Evolutionary conservation across 2,888 invertebrate species (phyloP), one percentile per base, ranked within the genome.

Genomic region (Oscheius sp.): DNA sequence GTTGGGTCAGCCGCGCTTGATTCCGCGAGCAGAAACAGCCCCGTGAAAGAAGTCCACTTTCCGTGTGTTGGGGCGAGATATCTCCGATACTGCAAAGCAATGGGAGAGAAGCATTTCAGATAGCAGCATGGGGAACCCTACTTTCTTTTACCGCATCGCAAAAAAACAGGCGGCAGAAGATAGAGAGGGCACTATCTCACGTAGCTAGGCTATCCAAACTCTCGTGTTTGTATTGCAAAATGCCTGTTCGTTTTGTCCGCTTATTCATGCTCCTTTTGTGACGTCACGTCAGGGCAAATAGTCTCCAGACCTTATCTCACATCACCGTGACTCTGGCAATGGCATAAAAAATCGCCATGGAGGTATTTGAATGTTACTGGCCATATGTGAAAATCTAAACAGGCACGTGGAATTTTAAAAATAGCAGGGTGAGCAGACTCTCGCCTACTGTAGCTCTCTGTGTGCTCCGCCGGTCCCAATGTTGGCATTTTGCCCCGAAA

Each of bases 201-300:
- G 49, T 35, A 49, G 66, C 66, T 27, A 27, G n/a, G 25, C 66
- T 52, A 66, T 66, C 66, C 52, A 69, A 69, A 53, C 35, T 56
- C 59, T 53, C 25, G 35, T 70, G 70, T 70, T 70, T 70, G 70
- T 70, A 70, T 70, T 70, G 70, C 70, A 70, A 70, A 70, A 70
- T 70, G 70, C 59, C 49, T 53, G 69, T 56, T 55, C 69, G 69
- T 52, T 66, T 55, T 41, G 69, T 55, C 69, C 69, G 69, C 69
- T 69, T 69, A 69, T 69, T 69, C 69, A 69, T 69, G 53, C 53
- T 56, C 43, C 69, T 69, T 69, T 69, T 69, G 69, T 69, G 69
- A 69, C 69, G 69, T 69, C 53, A 56, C 69, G 55, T 29, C 66
- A 29, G 52, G 49, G 66, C 66, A 66, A 66, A 66, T 29, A 66